phyloP scores from a whole-genome alignment of 2,888 invertebrate species.

The Sphaerophoria taeniata region DNA sequence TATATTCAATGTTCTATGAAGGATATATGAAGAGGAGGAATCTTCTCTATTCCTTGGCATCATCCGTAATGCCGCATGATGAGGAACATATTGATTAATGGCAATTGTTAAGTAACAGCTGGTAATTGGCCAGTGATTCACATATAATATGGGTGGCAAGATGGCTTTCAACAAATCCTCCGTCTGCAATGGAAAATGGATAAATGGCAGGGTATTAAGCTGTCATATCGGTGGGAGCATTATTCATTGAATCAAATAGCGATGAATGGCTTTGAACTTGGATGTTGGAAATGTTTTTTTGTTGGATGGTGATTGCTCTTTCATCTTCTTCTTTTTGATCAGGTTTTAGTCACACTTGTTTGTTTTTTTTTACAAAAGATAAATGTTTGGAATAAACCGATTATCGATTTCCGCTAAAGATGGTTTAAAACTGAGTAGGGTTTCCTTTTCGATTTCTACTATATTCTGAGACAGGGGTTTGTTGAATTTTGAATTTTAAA shows the following conservation, averaged over 20 bases:
- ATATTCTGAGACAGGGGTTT: too few relatives aligned
- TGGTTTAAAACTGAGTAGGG: too few relatives aligned
- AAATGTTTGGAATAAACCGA: too few relatives aligned
- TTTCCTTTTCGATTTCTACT: too few relatives aligned
- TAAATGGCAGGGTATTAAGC: constrained; percentile 52
- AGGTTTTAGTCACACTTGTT: neutral
- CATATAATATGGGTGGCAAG: constrained; percentile 48
- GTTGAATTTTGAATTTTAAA: too few relatives aligned
- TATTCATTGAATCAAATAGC: constrained; percentile 9
- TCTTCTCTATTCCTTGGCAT: neutral
- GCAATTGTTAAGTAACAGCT: constrained; percentile 67
- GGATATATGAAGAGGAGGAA: constrained; percentile 21
- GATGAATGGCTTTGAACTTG: neutral
- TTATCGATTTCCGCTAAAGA: too few relatives aligned
- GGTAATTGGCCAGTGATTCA: constrained; percentile 65
- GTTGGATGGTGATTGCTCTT: neutral
- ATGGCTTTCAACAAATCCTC: constrained; percentile 58
- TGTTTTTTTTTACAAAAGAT: too few relatives aligned
- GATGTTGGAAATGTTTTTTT: too few relatives aligned
- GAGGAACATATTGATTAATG: constrained; percentile 60
- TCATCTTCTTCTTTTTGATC: neutral
- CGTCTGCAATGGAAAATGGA: constrained; percentile 24
- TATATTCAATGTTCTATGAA: too few relatives aligned
- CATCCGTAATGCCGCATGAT: constrained; percentile 4
- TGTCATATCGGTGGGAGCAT: constrained; percentile 28